Evolutionary conservation across 2,113 vertebrate genomes (phyloP), one percentile per base, ranked within the genome.

Genomic region (Callaeas wilsoni): DNA sequence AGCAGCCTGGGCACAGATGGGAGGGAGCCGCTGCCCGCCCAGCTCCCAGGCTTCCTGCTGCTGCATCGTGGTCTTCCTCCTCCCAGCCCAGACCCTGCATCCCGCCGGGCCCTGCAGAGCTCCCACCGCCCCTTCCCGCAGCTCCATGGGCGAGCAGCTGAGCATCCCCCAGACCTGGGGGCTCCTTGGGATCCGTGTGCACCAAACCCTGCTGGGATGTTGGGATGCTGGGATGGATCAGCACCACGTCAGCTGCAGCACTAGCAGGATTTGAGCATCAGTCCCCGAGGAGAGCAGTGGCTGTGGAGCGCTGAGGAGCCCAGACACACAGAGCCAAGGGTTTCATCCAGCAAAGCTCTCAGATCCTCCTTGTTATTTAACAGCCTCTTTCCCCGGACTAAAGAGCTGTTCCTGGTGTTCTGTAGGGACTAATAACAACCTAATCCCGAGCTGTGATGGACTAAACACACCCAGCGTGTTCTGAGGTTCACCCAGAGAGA

Each of bases 361-460:
- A 49, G 37, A 82, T 85, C 89, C 74, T 87, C 77, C 92, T 75
- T 19, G 3, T n/a, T 60, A 44, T 67, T 95, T 86, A 74, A 67
- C 87, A 56, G 75, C 26, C 0, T 52, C 82, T 67, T 81, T 75
- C 30, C 56, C 68, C 8, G 4, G 87, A 62, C 90, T 74, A 32
- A 56, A 37, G 78, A 74, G 79, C 70, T 73, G 52, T 16, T 94
- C 59, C 64, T 77, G 92, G 30, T 90, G 63, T 16, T 71, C 96
- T 74, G n/a, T 15, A 37, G 88, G 90, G 96, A 94, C 73, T 60
- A 90, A 92, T 89, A 96, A 93, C 29, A 84, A 30, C 83, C 68
- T 63, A 32, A 86, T 78, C 87, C 75, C 41, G 6, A 25, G 19
- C 6, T 69, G 39, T 78, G 86, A 84, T 81, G 90, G 92, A 33